Base-by-base conservation (phyloP, 1,140 invertebrate genomes). In the Polyergus mexicanus region DNA sequence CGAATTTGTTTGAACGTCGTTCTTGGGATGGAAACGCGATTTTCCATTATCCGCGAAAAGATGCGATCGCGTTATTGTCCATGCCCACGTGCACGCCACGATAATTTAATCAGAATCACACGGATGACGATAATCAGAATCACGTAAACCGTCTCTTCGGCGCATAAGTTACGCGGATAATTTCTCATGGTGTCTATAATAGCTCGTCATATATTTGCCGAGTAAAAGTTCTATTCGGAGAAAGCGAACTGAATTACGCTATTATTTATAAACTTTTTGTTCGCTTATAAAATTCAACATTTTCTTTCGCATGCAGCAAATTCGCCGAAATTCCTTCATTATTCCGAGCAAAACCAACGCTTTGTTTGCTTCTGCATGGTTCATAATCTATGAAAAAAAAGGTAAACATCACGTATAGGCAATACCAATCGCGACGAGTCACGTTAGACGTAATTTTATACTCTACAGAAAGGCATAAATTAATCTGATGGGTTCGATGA, bases 401-500 rank as follows among this genome's bases (percentile, higher is more conserved):
- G 78, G 56, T 83, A 83, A 83, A 83, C 68, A 83, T 74, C 68
- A 83, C 68, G 78, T 74, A 41, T 41, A 83, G 51, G 41, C 78
- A 74, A 72, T 72, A 83, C 66, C 51, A 72, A 83, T 81, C 54
- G 16, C 38, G 68, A 60, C 8, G 78, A 83, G 78, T 83, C 68
- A 83, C 78, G 66, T 83, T 83, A 83, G 54, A 72, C 41, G 68
- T 72, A 83, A 83, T 47, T 74, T 83, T 83, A 44, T 74, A 47
- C 35, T 44, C 54, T 74, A 83, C 44, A n/a, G 22, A 81, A 6
- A 72, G 19, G 32, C 10, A 25, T 5, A 58, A 22, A 58, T 58
- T 54, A 41, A 38, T 25, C 10, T n/a, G 19, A 2, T 41, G 35
- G 60, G 51, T 60, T 72, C 68, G 63, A 68, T 47, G 77, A 72